Percentiles rank a stretch among this genome's conserved stretches.
Conservation (phyloP, 2,113 vertebrate species). For the Asarcornis scutulata region DNA sequence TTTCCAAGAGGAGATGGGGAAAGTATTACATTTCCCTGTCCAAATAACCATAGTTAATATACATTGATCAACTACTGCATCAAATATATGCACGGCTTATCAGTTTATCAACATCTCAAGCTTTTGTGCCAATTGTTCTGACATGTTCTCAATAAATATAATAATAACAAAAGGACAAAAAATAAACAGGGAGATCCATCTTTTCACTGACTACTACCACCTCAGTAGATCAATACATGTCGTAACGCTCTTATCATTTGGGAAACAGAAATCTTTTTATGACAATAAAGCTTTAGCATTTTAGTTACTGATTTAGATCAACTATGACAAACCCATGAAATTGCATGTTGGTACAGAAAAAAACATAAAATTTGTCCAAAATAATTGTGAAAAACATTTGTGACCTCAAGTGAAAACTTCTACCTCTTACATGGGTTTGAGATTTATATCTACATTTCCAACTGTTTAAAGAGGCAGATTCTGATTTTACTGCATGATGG, state of each 20-base stretch:
- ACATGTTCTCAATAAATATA: slow-evolving; percentile 55
- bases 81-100: not conserved
- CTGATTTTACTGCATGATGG: not conserved
- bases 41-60: slow-evolving; percentile 61
- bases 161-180: slow-evolving; percentile 39
- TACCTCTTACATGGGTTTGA: not conserved
- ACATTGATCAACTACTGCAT: slow-evolving; percentile 23
- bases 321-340: not conserved
- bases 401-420: not conserved
- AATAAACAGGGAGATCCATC: slow-evolving; percentile 48
- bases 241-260: slow-evolving; percentile 19
- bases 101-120: slow-evolving; percentile 41
- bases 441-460: not conserved
- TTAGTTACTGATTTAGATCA: slow-evolving; percentile 60
- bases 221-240: slow-evolving; percentile 55
- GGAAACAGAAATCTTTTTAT: slow-evolving; percentile 50
- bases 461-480: not conserved
- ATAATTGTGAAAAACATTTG: not conserved
- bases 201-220: slow-evolving; percentile 14
- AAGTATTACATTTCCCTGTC: slow-evolving; percentile 40
- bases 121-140: slow-evolving; percentile 38
- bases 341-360: not conserved
- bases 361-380: not conserved
- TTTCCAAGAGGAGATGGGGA: not conserved
- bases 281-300: slow-evolving; percentile 41